Evolutionary conservation across 2,888 invertebrate genomes (phyloP), one percentile per base, ranked within the genome.

Genomic region (Tiliacea aurago): DNA sequence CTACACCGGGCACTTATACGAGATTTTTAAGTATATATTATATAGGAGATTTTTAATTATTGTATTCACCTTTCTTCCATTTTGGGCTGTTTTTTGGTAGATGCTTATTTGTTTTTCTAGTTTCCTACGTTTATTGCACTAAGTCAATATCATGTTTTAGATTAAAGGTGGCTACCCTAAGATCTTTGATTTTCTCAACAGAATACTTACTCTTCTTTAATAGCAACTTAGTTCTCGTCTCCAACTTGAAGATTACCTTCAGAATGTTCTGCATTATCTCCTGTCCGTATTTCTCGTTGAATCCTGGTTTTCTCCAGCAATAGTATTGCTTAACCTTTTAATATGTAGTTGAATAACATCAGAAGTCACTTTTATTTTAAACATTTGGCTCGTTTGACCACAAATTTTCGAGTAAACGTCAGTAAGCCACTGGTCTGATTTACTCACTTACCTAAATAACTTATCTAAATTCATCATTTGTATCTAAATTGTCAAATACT

Each of bases 401-500:
- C 23, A 80, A 74, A 56, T 18, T 33, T 47, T 20, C 1, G 11
- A 80, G 33, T 20, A 28, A 5, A 66, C 66, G 49, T 67, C 53
- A 33, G 56, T 51, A 62, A 51, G 51, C 20, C 33, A 18, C 28
- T 59, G 45, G 33, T 63, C 65, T 51, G 72, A 41, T 59, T 71
- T 59, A 47, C 62, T 58, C 55, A 28, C 37, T 59, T 28, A 28
- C 28, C 28, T 28, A 28, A 28, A 28, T 28, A 58, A 73, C 33
- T 81, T 82, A 84, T 89, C 85, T 84, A 67, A 74, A 81, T 82
- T 83, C 55, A 81, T 75, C 78, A 81, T 87, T 84, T 84, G 83
- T 90, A 92, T 92, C 90, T 90, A 86, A 92, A 91, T 89, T 86
- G 85, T 85, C 84, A 86, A 88, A 86, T 85, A 84, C 84, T 89